Percentiles rank a stretch among this genome's conserved stretches.
Conservation (phyloP, 1,140 invertebrate species). For the Hetaerina americana region DNA sequence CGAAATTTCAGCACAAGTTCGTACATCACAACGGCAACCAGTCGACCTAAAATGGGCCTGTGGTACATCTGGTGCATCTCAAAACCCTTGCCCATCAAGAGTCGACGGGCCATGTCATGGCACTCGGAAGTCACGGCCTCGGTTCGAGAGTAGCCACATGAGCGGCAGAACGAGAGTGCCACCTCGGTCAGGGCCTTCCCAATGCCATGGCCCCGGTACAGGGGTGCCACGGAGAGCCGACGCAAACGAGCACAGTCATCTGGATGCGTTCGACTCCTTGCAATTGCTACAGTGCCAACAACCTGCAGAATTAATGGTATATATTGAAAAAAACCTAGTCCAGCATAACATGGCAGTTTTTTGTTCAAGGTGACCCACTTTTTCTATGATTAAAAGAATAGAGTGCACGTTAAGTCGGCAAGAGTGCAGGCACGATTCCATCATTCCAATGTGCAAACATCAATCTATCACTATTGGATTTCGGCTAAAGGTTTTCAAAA, state of each 20-base stretch:
- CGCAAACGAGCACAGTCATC: not conserved
- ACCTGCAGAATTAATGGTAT: no score
- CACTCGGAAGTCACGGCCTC: conserved; percentile 38
- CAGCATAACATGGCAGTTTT: no score
- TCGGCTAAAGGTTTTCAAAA: no score
- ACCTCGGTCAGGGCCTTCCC: conserved; percentile 30
- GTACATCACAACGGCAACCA: conserved; percentile 33
- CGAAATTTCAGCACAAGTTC: conserved; percentile 19
- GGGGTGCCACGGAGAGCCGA: not conserved
- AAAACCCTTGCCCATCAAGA: conserved; percentile 39
- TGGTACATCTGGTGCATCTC: conserved; percentile 38
- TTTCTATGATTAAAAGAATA: no score
- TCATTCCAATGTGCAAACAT: no score
- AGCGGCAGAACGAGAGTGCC: conserved; percentile 33
- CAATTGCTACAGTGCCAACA: not conserved
- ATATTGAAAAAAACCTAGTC: no score
- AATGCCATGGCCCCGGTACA: conserved; percentile 27
- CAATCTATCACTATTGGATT: no score
- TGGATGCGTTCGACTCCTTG: not conserved
- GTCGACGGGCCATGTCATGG: conserved; percentile 31
- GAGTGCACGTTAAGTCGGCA: no score
- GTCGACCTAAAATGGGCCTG: conserved; percentile 29
- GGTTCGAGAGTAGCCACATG: conserved; percentile 32
- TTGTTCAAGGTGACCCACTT: no score
- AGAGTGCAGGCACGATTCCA: no score